These are phyloP conservation scores for Pseudobourletiella spinata DNA, from an alignment of 1,140 invertebrate genomes.

Conservation along the genomic window DNA sequence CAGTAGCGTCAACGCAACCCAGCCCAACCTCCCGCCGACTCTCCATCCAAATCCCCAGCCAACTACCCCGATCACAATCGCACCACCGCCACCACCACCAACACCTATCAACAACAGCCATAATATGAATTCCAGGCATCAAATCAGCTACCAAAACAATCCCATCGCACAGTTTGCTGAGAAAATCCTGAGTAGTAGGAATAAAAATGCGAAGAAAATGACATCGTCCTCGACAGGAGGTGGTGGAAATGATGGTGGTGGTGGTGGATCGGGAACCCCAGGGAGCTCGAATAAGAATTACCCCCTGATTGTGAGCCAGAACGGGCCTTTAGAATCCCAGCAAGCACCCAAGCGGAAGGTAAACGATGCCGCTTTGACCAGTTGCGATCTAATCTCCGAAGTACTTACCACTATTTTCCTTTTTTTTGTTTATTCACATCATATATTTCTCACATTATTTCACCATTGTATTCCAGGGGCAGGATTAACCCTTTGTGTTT, in stretches of 20 bases:
- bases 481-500: too few relatives aligned
- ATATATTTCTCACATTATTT: too few relatives aligned
- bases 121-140: not conserved
- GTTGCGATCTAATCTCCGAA: too few relatives aligned
- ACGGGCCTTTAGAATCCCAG: conserved; percentile 32
- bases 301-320: not conserved
- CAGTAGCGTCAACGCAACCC: not conserved
- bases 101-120: not conserved
- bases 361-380: too few relatives aligned
- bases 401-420: too few relatives aligned
- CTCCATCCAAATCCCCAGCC: not conserved
- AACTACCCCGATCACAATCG: not conserved
- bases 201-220: too few relatives aligned
- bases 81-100: not conserved
- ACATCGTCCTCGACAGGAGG: too few relatives aligned
- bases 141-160: conserved; percentile 25
- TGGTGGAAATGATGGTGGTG: too few relatives aligned
- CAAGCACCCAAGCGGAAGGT: conserved; percentile 46
- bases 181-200: conserved; percentile 39
- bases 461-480: too few relatives aligned
- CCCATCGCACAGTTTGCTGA: conserved; percentile 39
- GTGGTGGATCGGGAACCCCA: too few relatives aligned
- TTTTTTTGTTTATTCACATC: too few relatives aligned
- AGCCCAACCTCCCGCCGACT: not conserved
- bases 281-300: too few relatives aligned